Evolutionary conservation across 1,140 invertebrate species (phyloP).

Genomic region (Apis florea): DNA sequence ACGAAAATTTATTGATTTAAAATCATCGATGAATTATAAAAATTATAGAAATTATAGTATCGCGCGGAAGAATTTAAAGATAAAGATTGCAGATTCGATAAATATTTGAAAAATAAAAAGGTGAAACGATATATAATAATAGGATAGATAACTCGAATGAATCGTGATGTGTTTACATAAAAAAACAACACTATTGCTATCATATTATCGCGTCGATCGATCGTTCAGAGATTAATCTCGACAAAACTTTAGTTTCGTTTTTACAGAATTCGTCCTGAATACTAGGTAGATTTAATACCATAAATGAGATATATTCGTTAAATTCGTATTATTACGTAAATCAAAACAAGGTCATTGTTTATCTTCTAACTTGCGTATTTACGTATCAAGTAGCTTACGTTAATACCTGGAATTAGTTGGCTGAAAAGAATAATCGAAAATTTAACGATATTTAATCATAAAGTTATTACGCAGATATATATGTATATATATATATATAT

Average conservation of each 20-base stretch:
- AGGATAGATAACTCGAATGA: background rate
- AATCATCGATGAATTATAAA: background rate
- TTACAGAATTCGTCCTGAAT: background rate
- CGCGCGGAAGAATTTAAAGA: background rate
- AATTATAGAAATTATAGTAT: background rate
- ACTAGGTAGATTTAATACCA: background rate
- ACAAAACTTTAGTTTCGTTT: slow-evolving; percentile 12
- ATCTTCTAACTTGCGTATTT: background rate
- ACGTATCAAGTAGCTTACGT: background rate
- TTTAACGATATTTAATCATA: background rate
- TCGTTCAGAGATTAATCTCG: background rate
- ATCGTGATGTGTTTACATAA: background rate
- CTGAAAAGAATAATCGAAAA: background rate
- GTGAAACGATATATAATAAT: background rate
- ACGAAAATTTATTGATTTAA: background rate
- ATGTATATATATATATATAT: too few relatives aligned
- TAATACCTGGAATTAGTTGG: background rate
- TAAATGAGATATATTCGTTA: slow-evolving; percentile 36
- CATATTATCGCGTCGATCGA: background rate
- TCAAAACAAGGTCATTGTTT: slow-evolving; percentile 12
- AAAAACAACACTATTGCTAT: background rate
- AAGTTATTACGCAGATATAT: background rate
- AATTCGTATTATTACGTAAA: slow-evolving; percentile 43
- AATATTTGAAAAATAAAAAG: background rate
- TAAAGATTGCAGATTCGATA: too few relatives aligned